Evolutionary conservation across 2,113 vertebrate species (phyloP), one percentile per base, ranked within the genome.

Genomic region (Thomomys bottae): DNA sequence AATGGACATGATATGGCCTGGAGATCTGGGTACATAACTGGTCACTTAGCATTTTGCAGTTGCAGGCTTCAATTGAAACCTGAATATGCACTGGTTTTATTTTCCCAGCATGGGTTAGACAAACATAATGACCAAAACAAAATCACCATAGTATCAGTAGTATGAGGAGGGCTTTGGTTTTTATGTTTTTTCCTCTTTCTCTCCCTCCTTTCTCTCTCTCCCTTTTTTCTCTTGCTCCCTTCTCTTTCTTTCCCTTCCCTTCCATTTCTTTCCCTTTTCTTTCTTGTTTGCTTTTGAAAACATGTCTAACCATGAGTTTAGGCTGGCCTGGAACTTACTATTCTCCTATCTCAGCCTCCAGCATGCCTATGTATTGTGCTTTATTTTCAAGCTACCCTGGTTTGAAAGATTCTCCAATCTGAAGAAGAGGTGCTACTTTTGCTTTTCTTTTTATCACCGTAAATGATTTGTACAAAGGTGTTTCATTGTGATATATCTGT

Each of bases 351-450:
- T 54, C 49, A 54, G 49, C 15, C 49, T 54, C 49, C 49, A 54
- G 49, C 49, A 54, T 54, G 15, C 49, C 49, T 54, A 54, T 54
- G 49, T 15, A 54, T 66, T 64, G n/a, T 94, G 59, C 42, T 91
- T 81, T 20, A 10, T 92, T 82, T 61, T 57, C 92, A 71, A 84
- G 64, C 40, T 6, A 0, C 4, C 81, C 1, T 15, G 38, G 93
- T 94, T 34, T 18, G 61, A 90, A 93, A 28, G 84, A 84, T 96
- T 92, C 66, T 89, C 61, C 75, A 73, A 23, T 75, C 73, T 86
- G 87, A 82, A 66, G 75, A 49, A 86, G 20, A 90, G 90, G 90
- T 94, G 90, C 83, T 93, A 90, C 59, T 93, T 91, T 54, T 54
- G 14, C 49, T 54, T 54, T 54, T 54, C 49, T 54, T 54, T 54